These are phyloP conservation scores for Mythimna pallens DNA, from an alignment of 2,888 invertebrate genomes.

Conservation along the genomic window DNA sequence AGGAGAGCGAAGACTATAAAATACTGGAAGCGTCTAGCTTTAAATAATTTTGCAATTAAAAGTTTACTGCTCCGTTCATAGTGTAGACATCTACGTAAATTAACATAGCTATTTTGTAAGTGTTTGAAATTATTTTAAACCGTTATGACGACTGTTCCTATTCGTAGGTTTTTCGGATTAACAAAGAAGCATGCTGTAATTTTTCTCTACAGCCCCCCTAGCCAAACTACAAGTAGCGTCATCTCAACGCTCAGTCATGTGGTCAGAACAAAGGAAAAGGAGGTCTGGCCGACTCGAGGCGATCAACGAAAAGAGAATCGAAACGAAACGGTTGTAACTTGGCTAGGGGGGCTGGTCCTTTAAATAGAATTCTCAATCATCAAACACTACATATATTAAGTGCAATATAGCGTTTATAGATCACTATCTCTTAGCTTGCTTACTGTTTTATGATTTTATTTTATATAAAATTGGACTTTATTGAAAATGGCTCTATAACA, in stretches of 20 bases:
- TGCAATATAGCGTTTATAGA: slow-evolving; percentile 2
- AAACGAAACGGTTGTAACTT: too few relatives aligned
- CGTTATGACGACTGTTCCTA: background rate
- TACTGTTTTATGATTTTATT: slow-evolving; percentile 3
- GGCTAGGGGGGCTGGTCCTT: too few relatives aligned
- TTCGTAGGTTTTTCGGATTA: background rate
- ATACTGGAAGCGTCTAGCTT: slow-evolving; percentile 33
- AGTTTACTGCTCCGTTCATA: background rate
- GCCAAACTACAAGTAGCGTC: too few relatives aligned
- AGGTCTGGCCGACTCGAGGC: too few relatives aligned
- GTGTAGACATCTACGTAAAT: background rate
- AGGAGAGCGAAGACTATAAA: slow-evolving; percentile 22
- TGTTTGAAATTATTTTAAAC: background rate
- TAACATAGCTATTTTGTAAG: background rate
- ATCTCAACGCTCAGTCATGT: too few relatives aligned
- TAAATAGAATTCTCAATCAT: background rate
- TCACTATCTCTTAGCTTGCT: background rate
- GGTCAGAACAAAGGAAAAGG: too few relatives aligned
- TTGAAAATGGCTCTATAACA: slow-evolving; percentile 1
- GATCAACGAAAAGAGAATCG: too few relatives aligned
- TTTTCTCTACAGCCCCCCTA: background rate
- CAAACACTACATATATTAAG: background rate
- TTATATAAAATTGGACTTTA: background rate
- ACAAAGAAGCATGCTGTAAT: background rate
- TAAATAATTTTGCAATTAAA: background rate